Conservation (phyloP, 2,113 vertebrate species). For the Elanus axillaris region DNA sequence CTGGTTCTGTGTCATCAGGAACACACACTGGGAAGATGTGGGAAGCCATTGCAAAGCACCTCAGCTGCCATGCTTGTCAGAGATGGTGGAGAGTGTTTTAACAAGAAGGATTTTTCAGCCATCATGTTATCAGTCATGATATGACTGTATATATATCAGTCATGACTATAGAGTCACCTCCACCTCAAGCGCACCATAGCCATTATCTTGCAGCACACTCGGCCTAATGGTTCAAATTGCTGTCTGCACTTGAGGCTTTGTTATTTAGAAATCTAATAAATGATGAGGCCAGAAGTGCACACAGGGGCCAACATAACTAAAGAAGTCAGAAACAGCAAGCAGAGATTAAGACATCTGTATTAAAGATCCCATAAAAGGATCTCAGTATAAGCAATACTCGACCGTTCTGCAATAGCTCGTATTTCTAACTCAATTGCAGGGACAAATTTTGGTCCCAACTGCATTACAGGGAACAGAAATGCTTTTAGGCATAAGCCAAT, state of each 20-base stretch:
- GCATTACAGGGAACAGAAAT: background rate
- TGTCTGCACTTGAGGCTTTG: background rate
- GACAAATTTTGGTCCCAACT: background rate
- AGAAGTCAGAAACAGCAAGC: background rate
- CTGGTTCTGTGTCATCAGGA: background rate
- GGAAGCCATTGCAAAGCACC: background rate
- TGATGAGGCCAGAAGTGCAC: background rate
- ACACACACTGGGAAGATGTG: background rate
- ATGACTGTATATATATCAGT: too few species aligned
- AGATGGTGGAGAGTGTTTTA: background rate
- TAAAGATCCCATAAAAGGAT: background rate
- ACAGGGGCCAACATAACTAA: background rate
- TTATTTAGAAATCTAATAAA: background rate
- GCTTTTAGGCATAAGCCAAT: background rate
- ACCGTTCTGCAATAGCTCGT: background rate
- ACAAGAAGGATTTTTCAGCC: background rate
- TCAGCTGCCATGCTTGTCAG: background rate
- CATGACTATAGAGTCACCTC: background rate
- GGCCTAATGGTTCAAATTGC: background rate
- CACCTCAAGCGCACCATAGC: background rate
- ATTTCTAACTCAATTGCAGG: background rate
- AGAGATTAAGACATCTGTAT: background rate
- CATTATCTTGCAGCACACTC: accelerated
- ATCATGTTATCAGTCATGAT: background rate
- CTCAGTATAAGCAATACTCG: background rate